Conservation (phyloP, 2,113 vertebrate species). For the human (Homo sapiens) region GRCh38 chr12:63959001-63959500, state of each 20-base stretch:
- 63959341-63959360: neutral
- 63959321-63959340: neutral
- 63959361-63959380: neutral
- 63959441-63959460: neutral
- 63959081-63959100: slow-evolving; percentile 46
- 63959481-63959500: slow-evolving; percentile 12
- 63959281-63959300: neutral
- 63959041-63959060: neutral
- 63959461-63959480: neutral
- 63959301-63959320: neutral
- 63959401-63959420: slow-evolving; percentile 1
- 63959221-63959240: neutral
- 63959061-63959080: neutral
- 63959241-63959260: slow-evolving; percentile 2
- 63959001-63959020: neutral
- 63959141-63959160: neutral
- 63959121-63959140: neutral
- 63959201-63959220: slow-evolving; percentile 6
- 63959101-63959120: neutral
- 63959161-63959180: neutral
- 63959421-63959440: neutral
- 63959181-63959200: neutral
- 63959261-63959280: neutral
- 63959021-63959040: neutral
- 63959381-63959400: neutral